Evolutionary conservation across 2,797 vertebrate species (phyloP).

Genomic region (Bradypus variegatus): DNA sequence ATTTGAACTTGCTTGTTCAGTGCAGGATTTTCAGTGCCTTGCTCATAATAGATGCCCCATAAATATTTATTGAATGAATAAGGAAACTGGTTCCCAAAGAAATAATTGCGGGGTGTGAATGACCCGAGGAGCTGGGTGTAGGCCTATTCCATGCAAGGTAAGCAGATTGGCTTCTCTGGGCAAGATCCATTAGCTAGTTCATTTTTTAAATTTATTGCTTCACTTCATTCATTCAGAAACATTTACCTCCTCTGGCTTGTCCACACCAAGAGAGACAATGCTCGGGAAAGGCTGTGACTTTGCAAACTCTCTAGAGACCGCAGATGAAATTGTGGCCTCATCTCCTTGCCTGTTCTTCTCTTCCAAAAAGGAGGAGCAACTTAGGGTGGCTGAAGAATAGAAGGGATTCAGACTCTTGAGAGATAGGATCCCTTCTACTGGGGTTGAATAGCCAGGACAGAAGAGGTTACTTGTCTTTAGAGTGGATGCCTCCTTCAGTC

Average conservation of each 20-base stretch:
- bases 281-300: not conserved
- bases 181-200: not conserved
- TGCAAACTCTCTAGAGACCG: not conserved
- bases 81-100: not conserved
- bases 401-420: not conserved
- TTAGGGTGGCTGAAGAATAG: not conserved
- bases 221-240: not conserved
- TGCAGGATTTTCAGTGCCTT: not conserved
- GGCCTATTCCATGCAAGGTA: not conserved
- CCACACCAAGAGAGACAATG: not conserved
- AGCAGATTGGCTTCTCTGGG: not conserved
- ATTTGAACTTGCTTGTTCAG: not conserved
- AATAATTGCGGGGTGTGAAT: not conserved
- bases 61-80: constrained; percentile 26
- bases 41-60: not conserved
- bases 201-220: not conserved
- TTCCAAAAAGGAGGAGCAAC: not conserved
- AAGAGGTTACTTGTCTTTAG: not conserved
- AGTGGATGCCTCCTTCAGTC: not conserved
- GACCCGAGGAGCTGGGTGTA: not conserved
- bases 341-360: not conserved
- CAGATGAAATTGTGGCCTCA: not conserved
- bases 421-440: not conserved
- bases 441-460: not conserved
- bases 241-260: not conserved